Conservation (phyloP, 2,888 invertebrate genomes). For the Sinotaia quadrata region DNA sequence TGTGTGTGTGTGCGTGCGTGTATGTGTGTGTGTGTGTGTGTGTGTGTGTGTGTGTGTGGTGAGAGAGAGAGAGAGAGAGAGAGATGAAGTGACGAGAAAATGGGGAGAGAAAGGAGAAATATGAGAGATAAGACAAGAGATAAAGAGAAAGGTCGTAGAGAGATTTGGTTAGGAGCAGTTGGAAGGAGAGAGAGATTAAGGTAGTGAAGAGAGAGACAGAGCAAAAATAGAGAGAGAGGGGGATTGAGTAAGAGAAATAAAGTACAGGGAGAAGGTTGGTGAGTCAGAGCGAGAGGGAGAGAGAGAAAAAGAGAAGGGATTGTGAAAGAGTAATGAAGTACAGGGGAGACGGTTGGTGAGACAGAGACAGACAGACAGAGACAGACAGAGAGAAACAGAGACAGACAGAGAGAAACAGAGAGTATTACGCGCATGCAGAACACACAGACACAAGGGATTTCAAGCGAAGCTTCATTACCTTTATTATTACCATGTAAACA, state of each 20-base stretch:
- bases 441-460: no score
- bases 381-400: neutral
- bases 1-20: neutral
- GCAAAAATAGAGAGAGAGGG: no score
- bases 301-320: neutral
- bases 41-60: neutral
- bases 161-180: no score
- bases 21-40: neutral
- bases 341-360: neutral
- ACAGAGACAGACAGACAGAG: neutral
- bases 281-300: constrained; percentile 3
- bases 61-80: neutral
- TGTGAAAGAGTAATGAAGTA: neutral
- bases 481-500: no score
- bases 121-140: no score
- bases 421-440: no score
- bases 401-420: neutral
- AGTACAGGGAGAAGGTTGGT: no score
- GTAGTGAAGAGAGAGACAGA: no score
- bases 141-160: no score
- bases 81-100: neutral
- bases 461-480: no score
- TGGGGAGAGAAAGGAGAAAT: neutral
- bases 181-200: no score
- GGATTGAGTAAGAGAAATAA: no score